phyloP scores from a whole-genome alignment of 2,113 vertebrate species.

The Misgurnus anguillicaudatus region DNA sequence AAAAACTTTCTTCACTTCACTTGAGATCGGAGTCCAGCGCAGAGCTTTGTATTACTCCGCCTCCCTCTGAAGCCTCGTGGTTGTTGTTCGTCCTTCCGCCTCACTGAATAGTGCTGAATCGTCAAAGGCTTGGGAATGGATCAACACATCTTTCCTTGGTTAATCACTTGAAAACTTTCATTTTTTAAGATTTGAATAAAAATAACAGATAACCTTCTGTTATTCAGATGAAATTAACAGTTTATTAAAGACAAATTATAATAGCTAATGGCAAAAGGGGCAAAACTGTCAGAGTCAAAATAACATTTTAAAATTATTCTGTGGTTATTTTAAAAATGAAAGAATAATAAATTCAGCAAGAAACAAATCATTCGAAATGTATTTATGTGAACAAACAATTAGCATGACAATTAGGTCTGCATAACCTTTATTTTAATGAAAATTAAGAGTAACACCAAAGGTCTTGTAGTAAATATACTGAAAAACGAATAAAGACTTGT shows the following conservation, averaged over 20 bases:
- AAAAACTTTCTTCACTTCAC: constrained; percentile 68
- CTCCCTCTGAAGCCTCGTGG: constrained; percentile 42
- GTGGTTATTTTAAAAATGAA: too few relatives aligned
- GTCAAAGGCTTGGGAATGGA: not conserved
- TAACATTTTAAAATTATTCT: not conserved
- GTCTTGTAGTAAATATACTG: too few relatives aligned
- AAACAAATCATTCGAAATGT: too few relatives aligned
- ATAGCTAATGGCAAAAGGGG: not conserved
- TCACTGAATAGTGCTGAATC: constrained; percentile 41
- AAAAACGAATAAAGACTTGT: too few relatives aligned
- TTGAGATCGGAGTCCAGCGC: constrained; percentile 55
- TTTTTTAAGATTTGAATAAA: not conserved
- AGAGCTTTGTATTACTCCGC: constrained; percentile 67
- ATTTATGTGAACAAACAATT: too few relatives aligned
- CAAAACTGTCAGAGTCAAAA: not conserved
- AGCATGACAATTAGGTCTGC: too few relatives aligned
- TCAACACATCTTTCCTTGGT: not conserved
- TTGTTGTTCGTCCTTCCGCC: constrained; percentile 54
- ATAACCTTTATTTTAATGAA: too few relatives aligned
- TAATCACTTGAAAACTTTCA: not conserved
- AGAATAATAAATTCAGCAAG: too few relatives aligned
- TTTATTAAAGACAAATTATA: not conserved
- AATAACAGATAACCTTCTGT: not conserved
- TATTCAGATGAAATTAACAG: not conserved
- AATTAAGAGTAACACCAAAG: too few relatives aligned